phyloP scores from a whole-genome alignment of 2,797 vertebrate genomes.

The Brachyalestes nurse region DNA sequence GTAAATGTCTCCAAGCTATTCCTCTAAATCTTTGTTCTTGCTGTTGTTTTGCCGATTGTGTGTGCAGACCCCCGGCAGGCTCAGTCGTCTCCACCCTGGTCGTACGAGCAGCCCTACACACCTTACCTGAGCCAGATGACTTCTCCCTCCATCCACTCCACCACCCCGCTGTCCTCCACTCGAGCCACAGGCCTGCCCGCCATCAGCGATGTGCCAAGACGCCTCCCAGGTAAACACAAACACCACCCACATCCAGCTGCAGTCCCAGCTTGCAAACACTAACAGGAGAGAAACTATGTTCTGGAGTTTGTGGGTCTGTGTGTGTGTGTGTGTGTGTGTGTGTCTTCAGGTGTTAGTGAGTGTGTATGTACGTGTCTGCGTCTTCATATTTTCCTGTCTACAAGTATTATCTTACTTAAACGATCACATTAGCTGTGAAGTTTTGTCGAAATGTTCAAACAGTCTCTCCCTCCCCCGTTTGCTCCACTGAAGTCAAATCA shows the following conservation, averaged over 20 bases:
- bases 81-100: slow-evolving; percentile 58
- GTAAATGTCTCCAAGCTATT: background rate
- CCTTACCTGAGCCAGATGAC: slow-evolving; percentile 61
- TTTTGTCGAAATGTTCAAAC: slow-evolving; percentile 37
- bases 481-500: slow-evolving; percentile 39
- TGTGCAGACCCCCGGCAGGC: slow-evolving; percentile 55
- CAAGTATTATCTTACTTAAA: slow-evolving; percentile 40
- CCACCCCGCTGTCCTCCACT: slow-evolving; percentile 61
- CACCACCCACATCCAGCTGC: background rate
- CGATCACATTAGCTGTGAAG: slow-evolving; percentile 27
- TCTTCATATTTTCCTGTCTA: slow-evolving; percentile 19
- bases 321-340: background rate
- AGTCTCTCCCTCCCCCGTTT: background rate
- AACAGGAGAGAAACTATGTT: background rate
- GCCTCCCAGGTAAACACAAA: slow-evolving; percentile 64
- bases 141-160: slow-evolving; percentile 64
- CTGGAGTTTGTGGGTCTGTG: background rate
- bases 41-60: background rate
- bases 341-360: background rate
- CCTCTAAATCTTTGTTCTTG: background rate
- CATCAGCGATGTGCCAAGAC: slow-evolving; percentile 88
- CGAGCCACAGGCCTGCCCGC: slow-evolving; percentile 72
- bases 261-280: background rate
- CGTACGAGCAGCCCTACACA: slow-evolving; percentile 59
- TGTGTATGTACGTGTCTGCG: background rate